Evolutionary conservation across 2,888 invertebrate species (phyloP).

Genomic region (Seladonia tumulorum): DNA sequence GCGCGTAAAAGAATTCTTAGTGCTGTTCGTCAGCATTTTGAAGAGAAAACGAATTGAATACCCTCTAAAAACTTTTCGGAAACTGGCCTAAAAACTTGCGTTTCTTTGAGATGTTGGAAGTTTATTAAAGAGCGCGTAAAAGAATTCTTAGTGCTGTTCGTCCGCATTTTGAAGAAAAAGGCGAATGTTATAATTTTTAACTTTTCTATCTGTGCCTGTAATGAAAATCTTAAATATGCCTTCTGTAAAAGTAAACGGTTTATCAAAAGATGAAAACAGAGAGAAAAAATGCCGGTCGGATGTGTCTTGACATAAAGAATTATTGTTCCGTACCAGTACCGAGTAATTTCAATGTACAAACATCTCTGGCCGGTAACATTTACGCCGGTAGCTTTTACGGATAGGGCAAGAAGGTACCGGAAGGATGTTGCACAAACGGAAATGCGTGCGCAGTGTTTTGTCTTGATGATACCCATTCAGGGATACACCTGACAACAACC

Average conservation of each 20-base stretch:
- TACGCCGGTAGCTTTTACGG: background rate
- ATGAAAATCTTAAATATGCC: too few relatives aligned
- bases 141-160: background rate
- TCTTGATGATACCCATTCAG: conserved; percentile 76
- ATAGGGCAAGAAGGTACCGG: conserved; percentile 70
- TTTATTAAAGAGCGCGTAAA: too few relatives aligned
- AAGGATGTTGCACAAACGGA: conserved; percentile 83
- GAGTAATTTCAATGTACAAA: background rate
- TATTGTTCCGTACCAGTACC: background rate
- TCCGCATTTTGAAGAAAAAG: too few relatives aligned
- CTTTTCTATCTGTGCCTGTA: too few relatives aligned
- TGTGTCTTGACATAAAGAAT: background rate
- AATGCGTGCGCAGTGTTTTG: conserved; percentile 77
- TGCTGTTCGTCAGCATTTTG: too few relatives aligned
- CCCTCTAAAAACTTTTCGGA: too few relatives aligned
- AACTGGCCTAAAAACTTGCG: too few relatives aligned
- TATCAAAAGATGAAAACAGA: background rate
- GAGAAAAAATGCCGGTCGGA: background rate
- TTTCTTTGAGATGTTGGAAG: too few relatives aligned
- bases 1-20: too few relatives aligned
- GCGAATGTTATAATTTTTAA: too few relatives aligned
- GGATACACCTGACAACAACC: conserved; percentile 77
- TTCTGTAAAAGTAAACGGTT: too few relatives aligned
- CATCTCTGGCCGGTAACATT: background rate
- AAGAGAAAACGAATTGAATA: too few relatives aligned